A percentile compares a stretch with the other conserved stretches of the same genome.
Evolutionary conservation across 1,140 invertebrate species (phyloP).

Genomic region (Chelonus insularis): DNA sequence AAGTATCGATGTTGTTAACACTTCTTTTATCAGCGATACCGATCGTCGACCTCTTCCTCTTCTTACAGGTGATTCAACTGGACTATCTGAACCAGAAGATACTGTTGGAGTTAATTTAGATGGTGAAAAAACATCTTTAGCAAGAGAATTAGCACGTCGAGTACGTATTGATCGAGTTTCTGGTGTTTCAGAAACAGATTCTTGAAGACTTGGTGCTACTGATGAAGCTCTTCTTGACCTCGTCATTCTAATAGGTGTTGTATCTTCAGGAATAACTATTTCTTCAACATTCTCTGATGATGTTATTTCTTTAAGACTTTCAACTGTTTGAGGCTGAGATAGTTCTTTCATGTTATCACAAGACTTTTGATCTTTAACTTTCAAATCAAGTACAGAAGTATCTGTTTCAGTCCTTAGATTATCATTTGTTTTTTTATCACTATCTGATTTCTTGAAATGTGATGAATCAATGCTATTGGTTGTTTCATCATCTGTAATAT

Average conservation of each 20-base stretch:
- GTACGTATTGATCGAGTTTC: conserved; percentile 16
- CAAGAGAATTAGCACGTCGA: conserved; percentile 16
- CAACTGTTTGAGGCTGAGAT: neutral
- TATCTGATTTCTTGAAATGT: neutral
- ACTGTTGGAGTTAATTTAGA: neutral
- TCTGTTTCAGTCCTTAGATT: too few species aligned
- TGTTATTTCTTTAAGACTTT: neutral
- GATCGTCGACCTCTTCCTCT: conserved; percentile 13
- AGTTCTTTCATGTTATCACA: too few species aligned
- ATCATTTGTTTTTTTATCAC: too few species aligned
- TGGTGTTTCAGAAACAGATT: neutral
- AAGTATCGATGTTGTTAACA: conserved; percentile 9
- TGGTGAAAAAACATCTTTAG: conserved; percentile 22
- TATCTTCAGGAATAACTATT: neutral
- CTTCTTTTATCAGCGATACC: conserved; percentile 31
- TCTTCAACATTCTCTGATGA: neutral
- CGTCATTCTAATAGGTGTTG: conserved; percentile 26
- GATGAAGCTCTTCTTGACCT: conserved; percentile 37
- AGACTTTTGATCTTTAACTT: too few species aligned
- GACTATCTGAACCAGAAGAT: neutral
- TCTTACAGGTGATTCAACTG: neutral
- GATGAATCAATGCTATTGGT: conserved; percentile 17
- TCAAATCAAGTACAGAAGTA: too few species aligned
- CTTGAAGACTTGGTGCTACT: conserved; percentile 15
- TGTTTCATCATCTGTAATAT: conserved; percentile 54